Base-by-base conservation (phyloP, 2,113 vertebrate species). In the Epinephelus lanceolatus region DNA sequence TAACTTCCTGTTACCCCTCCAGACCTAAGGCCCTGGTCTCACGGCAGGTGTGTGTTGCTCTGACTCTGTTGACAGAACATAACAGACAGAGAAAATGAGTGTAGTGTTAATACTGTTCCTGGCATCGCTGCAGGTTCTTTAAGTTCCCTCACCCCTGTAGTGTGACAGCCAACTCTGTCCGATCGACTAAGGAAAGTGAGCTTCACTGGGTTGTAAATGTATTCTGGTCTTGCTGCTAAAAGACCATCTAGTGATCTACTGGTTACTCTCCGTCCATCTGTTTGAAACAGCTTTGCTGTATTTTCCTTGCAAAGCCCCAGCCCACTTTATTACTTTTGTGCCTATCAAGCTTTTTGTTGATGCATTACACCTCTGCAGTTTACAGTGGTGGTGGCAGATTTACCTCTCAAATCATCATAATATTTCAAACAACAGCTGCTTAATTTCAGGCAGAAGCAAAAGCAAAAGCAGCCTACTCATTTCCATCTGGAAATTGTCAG, bases 1-100 rank as follows among this genome's bases (percentile, higher is more conserved):
- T 17, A 72, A 15, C 56, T 71, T 80, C 25, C 49, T 62, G 66
- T 67, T 63, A 8, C 14, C 25, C 33, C 71, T 66, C 42, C 37
- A 63, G 33, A 51, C 14, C n/a, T 11, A 17, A 56, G 49, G 25
- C 42, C 23, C 42, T 15, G 23, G 45, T 25, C 40, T 45, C n/a
- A 49, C 9, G 10, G n/a, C 12, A 25, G 42, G n/a, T 67, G 14
- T 66, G n/a, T n/a, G n/a, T n/a, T n/a, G 18, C 2, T 15, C 42
- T 67, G 61, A 62, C 10, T 8, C 19, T 12, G 21, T 15, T 2
- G 37, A 15, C 62, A 62, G 30, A 62, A 63, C 30, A 40, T 40
- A 62, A 40, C 10, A 14, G 63, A 47, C n/a, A 47, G 37, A 45
- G 12, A 45, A 14, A 65, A 25, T 14, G 15, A 17, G 40, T 25